Evolutionary conservation across 2,113 vertebrate genomes (phyloP).

Genomic region (Microtus oregoni): DNA sequence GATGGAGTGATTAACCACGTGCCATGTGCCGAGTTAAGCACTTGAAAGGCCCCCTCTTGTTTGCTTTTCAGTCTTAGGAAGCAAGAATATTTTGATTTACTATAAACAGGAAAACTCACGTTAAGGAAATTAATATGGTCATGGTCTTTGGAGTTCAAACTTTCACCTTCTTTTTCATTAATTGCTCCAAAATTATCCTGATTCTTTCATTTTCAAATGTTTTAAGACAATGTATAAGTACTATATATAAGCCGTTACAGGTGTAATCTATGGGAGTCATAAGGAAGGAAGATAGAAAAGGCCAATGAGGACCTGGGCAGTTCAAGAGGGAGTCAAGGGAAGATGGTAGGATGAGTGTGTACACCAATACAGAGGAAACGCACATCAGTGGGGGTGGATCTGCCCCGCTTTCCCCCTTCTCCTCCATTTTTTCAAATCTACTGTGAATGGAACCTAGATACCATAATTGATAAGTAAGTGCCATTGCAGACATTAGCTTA

Average conservation of each 20-base stretch:
- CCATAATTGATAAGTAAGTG: background rate
- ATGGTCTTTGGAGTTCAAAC: constrained; percentile 9
- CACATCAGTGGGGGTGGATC: background rate
- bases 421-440: too few species aligned
- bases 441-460: background rate
- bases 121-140: constrained; percentile 5
- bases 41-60: constrained; percentile 4
- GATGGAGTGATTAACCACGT: background rate
- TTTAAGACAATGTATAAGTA: constrained; percentile 23
- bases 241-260: background rate
- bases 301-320: background rate
- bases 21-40: background rate
- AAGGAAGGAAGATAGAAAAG: background rate
- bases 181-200: background rate
- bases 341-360: background rate
- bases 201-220: background rate
- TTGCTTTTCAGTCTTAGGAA: constrained; percentile 16
- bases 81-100: background rate
- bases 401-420: too few species aligned
- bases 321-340: background rate
- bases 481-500: background rate
- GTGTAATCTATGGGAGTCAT: background rate
- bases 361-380: background rate
- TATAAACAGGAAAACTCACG: background rate
- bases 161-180: background rate